Conservation (phyloP, 2,888 invertebrate genomes). For the Congeria kusceri region DNA sequence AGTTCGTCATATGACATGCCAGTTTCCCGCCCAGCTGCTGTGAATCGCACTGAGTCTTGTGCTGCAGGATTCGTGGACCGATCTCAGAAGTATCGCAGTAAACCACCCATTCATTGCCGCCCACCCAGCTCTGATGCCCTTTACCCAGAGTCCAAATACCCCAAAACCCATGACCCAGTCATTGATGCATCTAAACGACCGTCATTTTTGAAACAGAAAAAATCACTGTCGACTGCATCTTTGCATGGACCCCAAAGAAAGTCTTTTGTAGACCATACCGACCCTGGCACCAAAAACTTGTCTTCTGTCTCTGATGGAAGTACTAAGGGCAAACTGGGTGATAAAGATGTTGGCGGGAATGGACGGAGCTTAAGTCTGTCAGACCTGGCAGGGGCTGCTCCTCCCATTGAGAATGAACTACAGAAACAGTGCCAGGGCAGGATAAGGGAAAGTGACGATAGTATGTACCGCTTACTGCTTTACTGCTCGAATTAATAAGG, state of each 20-base stretch:
- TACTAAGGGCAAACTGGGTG: conserved; percentile 15
- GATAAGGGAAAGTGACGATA: conserved; percentile 50
- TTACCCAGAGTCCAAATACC: conserved; percentile 52
- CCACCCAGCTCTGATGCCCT: conserved; percentile 58
- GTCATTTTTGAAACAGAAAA: conserved; percentile 44
- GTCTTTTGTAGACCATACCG: conserved; percentile 36
- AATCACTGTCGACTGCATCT: conserved; percentile 63
- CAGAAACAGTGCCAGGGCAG: conserved; percentile 54
- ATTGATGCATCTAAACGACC: conserved; percentile 51
- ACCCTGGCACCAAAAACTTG: conserved; percentile 26
- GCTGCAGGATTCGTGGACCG: conserved; percentile 2
- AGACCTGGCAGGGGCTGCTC: conserved; percentile 58
- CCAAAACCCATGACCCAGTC: conserved; percentile 54
- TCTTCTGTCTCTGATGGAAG: conserved; percentile 12
- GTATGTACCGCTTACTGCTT: conserved; percentile 42
- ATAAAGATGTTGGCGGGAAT: conserved; percentile 44
- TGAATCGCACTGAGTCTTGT: conserved; percentile 25
- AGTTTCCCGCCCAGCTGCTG: conserved; percentile 18
- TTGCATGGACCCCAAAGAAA: conserved; percentile 41
- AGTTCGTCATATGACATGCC: conserved; percentile 17
- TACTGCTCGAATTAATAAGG: neutral
- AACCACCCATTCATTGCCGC: conserved; percentile 41
- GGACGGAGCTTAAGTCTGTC: conserved; percentile 70
- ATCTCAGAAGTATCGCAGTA: conserved; percentile 6
- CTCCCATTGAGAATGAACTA: conserved; percentile 62